Percentiles rank a stretch among this genome's conserved stretches.
These are phyloP conservation scores for Carettochelys insculpta DNA, from an alignment of 2,113 vertebrate genomes.

Conservation along the genomic window DNA sequence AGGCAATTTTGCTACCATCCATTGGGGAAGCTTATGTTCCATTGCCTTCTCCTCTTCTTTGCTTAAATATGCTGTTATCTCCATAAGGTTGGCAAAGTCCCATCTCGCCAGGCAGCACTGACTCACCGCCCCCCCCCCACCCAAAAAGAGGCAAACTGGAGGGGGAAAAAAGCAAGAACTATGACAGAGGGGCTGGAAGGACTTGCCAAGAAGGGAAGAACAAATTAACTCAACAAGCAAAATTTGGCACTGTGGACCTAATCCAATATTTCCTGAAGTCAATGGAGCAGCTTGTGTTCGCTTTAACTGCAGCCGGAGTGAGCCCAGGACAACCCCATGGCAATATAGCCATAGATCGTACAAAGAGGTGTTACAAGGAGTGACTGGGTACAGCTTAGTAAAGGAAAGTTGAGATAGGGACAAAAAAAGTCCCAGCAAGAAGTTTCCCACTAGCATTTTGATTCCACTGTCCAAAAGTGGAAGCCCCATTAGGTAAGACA, in stretches of 20 bases:
- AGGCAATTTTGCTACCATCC: rapidly evolving
- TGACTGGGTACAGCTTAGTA: not conserved
- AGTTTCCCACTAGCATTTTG: not conserved
- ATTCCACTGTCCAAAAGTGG: not conserved
- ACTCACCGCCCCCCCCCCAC: not conserved
- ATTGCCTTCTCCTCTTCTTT: not conserved
- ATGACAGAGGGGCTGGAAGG: not conserved
- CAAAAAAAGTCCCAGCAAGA: not conserved
- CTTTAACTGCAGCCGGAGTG: rapidly evolving
- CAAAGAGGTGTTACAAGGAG: not conserved
- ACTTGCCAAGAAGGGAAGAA: not conserved
- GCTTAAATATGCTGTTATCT: not conserved
- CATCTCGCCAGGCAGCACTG: rapidly evolving
- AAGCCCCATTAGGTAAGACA: not conserved
- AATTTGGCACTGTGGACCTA: not conserved
- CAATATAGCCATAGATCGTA: not conserved
- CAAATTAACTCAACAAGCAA: rapidly evolving
- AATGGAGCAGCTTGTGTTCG: not conserved
- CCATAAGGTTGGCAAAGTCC: rapidly evolving
- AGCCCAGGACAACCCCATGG: not conserved
- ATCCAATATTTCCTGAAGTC: not conserved
- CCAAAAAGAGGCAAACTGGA: not conserved
- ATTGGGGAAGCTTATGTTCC: not conserved
- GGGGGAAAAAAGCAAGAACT: not conserved
- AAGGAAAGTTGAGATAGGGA: not conserved